Conservation (phyloP, 1,140 invertebrate species). For the Metopolophium dirhodum region DNA sequence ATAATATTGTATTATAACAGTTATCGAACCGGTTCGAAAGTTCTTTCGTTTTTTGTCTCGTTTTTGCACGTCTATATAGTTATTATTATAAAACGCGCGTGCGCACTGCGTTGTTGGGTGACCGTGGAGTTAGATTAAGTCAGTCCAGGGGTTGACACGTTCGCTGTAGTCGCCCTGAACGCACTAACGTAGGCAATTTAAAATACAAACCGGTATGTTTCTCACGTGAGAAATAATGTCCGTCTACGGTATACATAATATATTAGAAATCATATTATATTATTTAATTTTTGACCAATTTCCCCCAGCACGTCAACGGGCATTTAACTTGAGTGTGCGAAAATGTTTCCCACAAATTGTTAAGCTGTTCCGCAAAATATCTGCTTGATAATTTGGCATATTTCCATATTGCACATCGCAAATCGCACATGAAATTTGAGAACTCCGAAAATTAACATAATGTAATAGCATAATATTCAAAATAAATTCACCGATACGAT, state of each 20-base stretch:
- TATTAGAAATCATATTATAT: background rate
- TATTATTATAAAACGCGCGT: background rate
- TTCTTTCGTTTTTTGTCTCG: background rate
- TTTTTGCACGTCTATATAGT: background rate
- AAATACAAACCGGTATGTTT: slow-evolving; percentile 9
- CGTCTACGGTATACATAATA: background rate
- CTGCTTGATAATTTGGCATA: too few relatives aligned
- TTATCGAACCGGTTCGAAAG: background rate
- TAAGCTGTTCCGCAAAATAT: background rate
- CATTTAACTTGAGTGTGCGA: background rate
- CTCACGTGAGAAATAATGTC: background rate
- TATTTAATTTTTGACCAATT: background rate
- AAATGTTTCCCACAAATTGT: background rate
- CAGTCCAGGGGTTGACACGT: background rate
- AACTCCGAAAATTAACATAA: background rate
- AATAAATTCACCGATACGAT: background rate
- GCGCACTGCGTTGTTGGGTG: background rate
- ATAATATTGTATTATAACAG: background rate
- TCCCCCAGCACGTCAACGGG: background rate
- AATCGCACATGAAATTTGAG: background rate
- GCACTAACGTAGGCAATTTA: background rate
- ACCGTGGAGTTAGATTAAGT: background rate
- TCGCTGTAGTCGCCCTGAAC: background rate
- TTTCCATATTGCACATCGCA: background rate
- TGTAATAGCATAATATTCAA: too few relatives aligned